phyloP scores from a whole-genome alignment of 2,797 vertebrate genomes.

The Bucorvus abyssinicus region DNA sequence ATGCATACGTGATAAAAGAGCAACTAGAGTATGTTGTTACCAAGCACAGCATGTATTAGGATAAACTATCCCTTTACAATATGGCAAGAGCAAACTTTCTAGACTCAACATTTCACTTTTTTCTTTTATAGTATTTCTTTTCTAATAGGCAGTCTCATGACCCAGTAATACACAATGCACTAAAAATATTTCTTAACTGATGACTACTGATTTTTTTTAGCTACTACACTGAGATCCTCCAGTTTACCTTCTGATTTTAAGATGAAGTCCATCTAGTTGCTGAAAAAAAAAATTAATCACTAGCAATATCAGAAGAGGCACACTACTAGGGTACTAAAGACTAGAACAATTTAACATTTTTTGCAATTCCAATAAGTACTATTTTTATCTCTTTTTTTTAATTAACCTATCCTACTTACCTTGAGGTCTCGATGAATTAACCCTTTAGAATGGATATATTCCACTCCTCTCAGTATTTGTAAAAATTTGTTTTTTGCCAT shows the following conservation, averaged over 20 bases:
- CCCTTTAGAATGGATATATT: constrained; percentile 80
- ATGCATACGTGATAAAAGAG: neutral
- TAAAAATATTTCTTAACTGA: neutral
- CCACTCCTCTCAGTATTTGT: constrained; percentile 81
- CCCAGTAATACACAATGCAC: neutral
- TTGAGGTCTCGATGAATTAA: constrained; percentile 93
- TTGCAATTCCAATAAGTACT: neutral
- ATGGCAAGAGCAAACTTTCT: neutral
- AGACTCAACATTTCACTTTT: neutral
- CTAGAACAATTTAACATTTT: neutral
- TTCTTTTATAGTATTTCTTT: neutral
- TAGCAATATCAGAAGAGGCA: neutral
- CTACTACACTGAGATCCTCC: neutral
- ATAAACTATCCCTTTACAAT: neutral
- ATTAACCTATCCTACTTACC: constrained; percentile 65
- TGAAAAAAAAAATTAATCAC: neutral
- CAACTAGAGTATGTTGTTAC: neutral
- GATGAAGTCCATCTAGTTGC: neutral
- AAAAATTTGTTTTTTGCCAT: constrained; percentile 70
- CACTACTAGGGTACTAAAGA: neutral
- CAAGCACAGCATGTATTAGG: neutral
- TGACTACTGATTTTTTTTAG: neutral
- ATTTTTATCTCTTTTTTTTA: neutral
- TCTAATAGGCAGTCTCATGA: neutral
- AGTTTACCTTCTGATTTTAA: neutral